Percentiles rank a stretch among this genome's conserved stretches.
phyloP scores from a whole-genome alignment of 1,140 invertebrate genomes.

The Apocrypta bakeri region DNA sequence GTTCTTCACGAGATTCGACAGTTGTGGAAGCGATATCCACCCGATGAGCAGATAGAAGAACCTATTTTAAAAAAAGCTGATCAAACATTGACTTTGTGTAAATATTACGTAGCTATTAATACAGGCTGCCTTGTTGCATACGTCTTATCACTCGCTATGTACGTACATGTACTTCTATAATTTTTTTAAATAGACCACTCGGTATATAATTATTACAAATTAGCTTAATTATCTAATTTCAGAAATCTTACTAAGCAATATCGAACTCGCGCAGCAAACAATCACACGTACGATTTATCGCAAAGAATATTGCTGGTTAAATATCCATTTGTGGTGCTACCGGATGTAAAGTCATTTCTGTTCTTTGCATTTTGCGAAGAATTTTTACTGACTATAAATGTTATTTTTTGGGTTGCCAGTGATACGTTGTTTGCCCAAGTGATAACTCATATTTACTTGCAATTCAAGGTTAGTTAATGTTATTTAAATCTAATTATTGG shows the following conservation, averaged over 20 bases:
- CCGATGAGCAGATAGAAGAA: not conserved
- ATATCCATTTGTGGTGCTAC: not conserved
- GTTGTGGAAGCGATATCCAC: not conserved
- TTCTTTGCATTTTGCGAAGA: not conserved
- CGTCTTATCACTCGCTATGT: not conserved
- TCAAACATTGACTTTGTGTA: not conserved
- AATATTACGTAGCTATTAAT: not conserved
- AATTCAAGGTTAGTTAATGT: not conserved
- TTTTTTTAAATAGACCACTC: too few relatives aligned
- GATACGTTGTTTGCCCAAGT: constrained; percentile 1
- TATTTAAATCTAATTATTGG: not conserved
- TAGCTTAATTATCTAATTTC: too few relatives aligned
- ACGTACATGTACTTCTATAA: too few relatives aligned
- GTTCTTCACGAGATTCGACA: not conserved
- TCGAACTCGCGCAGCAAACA: not conserved
- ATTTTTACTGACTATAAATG: not conserved
- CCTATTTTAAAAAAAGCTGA: not conserved
- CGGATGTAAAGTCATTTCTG: not conserved
- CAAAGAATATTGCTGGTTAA: not conserved
- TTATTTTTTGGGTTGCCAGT: not conserved
- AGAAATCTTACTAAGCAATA: not conserved
- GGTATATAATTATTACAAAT: too few relatives aligned
- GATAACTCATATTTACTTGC: not conserved
- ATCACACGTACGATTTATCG: not conserved
- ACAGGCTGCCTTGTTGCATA: not conserved